These are phyloP conservation scores for Smittia aterrima DNA, from an alignment of 2,888 invertebrate species.

Conservation along the genomic window DNA sequence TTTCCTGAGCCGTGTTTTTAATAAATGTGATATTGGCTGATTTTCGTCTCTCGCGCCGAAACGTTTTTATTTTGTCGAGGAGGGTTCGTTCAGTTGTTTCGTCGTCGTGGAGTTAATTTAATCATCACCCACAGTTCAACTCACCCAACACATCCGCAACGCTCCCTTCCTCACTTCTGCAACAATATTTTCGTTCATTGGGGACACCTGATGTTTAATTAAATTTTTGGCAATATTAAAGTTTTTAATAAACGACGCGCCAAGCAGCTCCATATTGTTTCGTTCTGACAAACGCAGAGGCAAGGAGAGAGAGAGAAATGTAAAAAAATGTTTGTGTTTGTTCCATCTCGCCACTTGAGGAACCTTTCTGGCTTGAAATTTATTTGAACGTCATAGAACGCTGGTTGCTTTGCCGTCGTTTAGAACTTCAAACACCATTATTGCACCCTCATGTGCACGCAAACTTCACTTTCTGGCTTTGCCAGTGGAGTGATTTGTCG, in stretches of 20 bases:
- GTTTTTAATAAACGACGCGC: slow-evolving; percentile 34
- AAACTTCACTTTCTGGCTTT: neutral
- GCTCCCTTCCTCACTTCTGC: neutral
- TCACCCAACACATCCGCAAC: neutral
- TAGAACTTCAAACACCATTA: neutral
- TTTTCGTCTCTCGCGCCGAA: neutral
- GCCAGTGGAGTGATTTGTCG: neutral
- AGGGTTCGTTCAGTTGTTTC: neutral
- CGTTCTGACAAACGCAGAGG: neutral
- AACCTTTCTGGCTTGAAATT: neutral
- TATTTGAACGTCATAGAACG: neutral
- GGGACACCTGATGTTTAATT: slow-evolving; percentile 36
- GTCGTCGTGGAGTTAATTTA: neutral
- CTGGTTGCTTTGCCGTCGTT: neutral
- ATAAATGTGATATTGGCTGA: slow-evolving; percentile 23
- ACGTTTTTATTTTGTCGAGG: neutral
- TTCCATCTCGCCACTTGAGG: neutral
- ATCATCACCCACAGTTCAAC: neutral
- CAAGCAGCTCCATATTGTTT: slow-evolving; percentile 13
- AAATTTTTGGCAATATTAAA: slow-evolving; percentile 36
- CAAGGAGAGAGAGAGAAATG: neutral
- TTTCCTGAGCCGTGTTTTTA: slow-evolving; percentile 21
- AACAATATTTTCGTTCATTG: slow-evolving; percentile 21
- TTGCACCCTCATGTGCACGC: neutral
- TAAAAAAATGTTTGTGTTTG: neutral